Base-by-base conservation (phyloP, 1,140 invertebrate species). In the Drosophila micromelanica region DNA sequence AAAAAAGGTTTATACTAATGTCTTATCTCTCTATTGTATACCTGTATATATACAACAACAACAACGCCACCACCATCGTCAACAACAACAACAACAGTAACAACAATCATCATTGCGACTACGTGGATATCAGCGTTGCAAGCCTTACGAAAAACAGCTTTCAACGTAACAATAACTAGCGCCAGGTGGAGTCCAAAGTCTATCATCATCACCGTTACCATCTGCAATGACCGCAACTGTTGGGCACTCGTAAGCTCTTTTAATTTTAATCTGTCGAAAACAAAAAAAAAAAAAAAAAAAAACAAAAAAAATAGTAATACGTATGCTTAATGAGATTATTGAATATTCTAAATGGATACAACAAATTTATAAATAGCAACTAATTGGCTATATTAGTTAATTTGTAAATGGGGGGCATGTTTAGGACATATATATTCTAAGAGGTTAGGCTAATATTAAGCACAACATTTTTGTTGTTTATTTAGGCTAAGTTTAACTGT, bases 1-100 rank as follows among this genome's bases (percentile, higher is more conserved):
- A 73, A 42, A 78, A 78, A 73, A 64, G 56, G 69, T 56, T 76
- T 71, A 84, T 84, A 87, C 84, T 87, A 87, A 87, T 87, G 84
- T 89, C 75, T 87, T 87, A 76, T 87, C 84, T 87, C 84, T 87
- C 84, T 87, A 87, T 87, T 84, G 76, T 87, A 89, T 82, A 89
- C 84, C 76, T 89, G 76, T 89, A 84, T 79, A 87, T 89, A 89
- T 79, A 87, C 73, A 79, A 59, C 67, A 68, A 32, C 55, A 55
- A 40, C 54, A 63, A 30, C 68, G 56, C 30, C 42, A 67, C 20
- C 42, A 67, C 23, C 49, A 60, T n/a, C 60, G 63, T 59, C 54
- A 51, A 15, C 32, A 62, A 38, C 56, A 51, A 35, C 65, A 51
- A 40, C 68, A 43, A 17, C 64, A 74, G 13, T 57, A 60, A 60